These are phyloP conservation scores for Leptoclinus maculatus DNA, from an alignment of 2,797 vertebrate species.

Conservation along the genomic window DNA sequence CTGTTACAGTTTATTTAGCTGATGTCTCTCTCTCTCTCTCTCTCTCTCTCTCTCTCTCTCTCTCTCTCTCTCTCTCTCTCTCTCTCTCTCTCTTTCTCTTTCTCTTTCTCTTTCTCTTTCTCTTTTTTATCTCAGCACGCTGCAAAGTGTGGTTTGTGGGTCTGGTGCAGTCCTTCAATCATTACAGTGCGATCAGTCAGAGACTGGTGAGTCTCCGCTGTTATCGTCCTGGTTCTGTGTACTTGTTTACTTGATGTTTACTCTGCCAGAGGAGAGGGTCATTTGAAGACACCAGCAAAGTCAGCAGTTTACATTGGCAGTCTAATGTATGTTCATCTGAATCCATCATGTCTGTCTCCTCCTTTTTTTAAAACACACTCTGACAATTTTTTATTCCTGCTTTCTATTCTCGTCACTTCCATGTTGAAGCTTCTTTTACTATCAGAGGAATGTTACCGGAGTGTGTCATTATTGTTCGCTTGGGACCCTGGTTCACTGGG, in stretches of 20 bases:
- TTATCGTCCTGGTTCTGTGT: neutral
- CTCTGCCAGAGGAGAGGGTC: neutral
- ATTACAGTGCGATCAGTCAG: conserved; percentile 91
- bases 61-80: neutral
- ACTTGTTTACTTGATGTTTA: neutral
- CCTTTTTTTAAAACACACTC: too few relatives aligned
- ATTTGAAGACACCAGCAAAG: neutral
- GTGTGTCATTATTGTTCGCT: neutral
- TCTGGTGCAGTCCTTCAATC: conserved; percentile 94
- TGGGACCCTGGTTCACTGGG: neutral
- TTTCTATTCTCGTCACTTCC: too few relatives aligned
- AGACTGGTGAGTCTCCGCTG: conserved; percentile 87
- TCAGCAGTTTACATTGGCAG: neutral
- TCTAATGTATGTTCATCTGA: neutral
- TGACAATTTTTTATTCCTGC: too few relatives aligned
- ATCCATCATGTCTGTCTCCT: neutral
- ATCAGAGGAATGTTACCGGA: too few relatives aligned
- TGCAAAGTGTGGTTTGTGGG: conserved; percentile 94
- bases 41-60: too few relatives aligned
- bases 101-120: neutral
- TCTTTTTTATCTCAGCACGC: conserved; percentile 82
- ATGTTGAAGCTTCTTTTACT: too few relatives aligned
- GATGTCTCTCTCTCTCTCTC: neutral
- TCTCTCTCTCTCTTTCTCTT: neutral
- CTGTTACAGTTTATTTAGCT: neutral